These are phyloP conservation scores for Zenarchopterus dispar DNA, from an alignment of 2,797 vertebrate species.

Conservation along the genomic window DNA sequence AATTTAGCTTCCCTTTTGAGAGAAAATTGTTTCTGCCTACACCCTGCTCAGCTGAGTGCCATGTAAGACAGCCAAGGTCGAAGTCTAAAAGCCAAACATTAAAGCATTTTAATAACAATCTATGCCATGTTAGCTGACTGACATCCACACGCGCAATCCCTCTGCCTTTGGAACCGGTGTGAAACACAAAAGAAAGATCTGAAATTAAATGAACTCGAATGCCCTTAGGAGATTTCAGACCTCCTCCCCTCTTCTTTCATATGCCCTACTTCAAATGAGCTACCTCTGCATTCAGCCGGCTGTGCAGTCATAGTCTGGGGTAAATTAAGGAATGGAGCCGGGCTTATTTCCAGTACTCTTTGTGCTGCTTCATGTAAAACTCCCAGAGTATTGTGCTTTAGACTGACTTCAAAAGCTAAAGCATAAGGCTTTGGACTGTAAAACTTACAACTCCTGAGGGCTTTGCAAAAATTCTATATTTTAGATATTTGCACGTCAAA, in stretches of 20 bases:
- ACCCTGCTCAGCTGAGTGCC: conserved; percentile 3
- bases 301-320: conserved; percentile 27
- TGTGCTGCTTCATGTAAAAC: conserved; percentile 41
- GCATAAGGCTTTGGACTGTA: too few species aligned
- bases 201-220: conserved; percentile 31
- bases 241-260: conserved; percentile 38
- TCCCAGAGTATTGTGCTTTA: conserved; percentile 39
- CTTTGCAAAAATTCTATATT: too few species aligned
- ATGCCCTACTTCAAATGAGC: conserved; percentile 31
- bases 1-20: background rate
- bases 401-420: too few species aligned
- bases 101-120: background rate
- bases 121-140: conserved; percentile 2
- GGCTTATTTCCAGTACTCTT: conserved; percentile 40
- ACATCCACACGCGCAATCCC: background rate
- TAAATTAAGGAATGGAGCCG: conserved; percentile 54
- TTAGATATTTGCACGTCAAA: too few species aligned
- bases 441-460: too few species aligned
- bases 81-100: background rate
- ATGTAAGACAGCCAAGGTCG: conserved; percentile 1
- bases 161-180: background rate
- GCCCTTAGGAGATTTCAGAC: conserved; percentile 19
- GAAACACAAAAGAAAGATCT: conserved; percentile 19
- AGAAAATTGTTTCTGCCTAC: background rate
- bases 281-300: conserved; percentile 19